Evolutionary conservation across 2,888 invertebrate species (phyloP).

Genomic region (Thelaira solivaga): DNA sequence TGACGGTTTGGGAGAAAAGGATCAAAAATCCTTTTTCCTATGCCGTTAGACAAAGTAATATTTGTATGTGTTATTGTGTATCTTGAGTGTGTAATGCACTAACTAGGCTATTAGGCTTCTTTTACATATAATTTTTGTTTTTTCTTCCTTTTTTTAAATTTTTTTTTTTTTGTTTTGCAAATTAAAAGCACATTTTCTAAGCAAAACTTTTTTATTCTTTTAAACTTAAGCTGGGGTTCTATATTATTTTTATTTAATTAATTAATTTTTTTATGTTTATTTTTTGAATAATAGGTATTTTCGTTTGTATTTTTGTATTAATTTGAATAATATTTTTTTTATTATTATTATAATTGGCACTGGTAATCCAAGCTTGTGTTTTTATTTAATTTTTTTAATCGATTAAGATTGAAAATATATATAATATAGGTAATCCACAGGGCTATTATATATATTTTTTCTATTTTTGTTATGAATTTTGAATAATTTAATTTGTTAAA

Average conservation of each 20-base stretch:
- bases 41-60: conserved; percentile 23
- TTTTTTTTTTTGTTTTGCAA: conserved; percentile 7
- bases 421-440: conserved; percentile 70
- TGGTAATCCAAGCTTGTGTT: conserved; percentile 73
- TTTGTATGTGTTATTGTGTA: conserved; percentile 17
- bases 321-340: conserved; percentile 30
- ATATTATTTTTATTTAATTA: conserved; percentile 6
- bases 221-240: conserved; percentile 17
- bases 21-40: conserved; percentile 46
- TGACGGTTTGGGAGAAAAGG: conserved; percentile 29
- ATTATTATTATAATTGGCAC: conserved; percentile 69
- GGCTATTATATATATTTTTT: conserved; percentile 61
- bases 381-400: conserved; percentile 22
- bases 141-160: no score
- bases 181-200: conserved; percentile 48
- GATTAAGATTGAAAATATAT: conserved; percentile 57
- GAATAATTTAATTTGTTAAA: conserved; percentile 49
- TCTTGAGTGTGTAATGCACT: conserved; percentile 7
- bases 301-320: no score
- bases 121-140: no score
- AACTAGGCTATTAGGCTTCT: no score
- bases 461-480: conserved; percentile 57
- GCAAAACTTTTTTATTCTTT: conserved; percentile 1
- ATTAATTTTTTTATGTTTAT: conserved; percentile 49
- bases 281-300: no score